Conservation (phyloP, 2,888 invertebrate species). For the Chymomyza procnemis region DNA sequence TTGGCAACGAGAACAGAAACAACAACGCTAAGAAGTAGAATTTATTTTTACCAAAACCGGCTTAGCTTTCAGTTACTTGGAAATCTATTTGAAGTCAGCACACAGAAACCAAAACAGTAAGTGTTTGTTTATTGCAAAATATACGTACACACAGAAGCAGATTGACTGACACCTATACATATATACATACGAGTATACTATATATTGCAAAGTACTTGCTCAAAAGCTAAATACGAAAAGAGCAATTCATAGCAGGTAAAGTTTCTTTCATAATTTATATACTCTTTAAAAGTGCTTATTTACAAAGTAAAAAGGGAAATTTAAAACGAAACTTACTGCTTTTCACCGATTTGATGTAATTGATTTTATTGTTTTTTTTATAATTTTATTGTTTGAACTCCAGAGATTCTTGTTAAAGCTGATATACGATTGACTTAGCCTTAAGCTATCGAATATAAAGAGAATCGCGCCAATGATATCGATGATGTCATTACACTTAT, state of each 20-base stretch:
- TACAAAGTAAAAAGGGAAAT: no score
- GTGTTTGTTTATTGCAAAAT: constrained; percentile 65
- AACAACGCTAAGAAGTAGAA: constrained; percentile 19
- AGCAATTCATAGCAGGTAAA: constrained; percentile 39
- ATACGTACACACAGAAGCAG: constrained; percentile 11
- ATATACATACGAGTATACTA: constrained; percentile 5
- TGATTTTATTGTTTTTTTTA: no score
- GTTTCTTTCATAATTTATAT: constrained; percentile 1
- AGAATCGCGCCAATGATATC: no score
- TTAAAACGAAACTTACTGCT: no score
- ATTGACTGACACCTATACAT: constrained; percentile 22
- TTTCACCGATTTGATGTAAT: no score
- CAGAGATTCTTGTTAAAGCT: no score
- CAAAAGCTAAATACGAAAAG: constrained; percentile 16
- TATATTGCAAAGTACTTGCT: constrained; percentile 27
- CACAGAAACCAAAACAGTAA: constrained; percentile 21
- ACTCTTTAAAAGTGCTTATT: background rate
- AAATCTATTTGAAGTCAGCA: constrained; percentile 46
- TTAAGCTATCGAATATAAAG: background rate
- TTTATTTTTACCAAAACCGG: constrained; percentile 50
- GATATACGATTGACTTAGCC: no score
- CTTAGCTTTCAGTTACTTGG: constrained; percentile 60
- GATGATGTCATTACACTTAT: no score
- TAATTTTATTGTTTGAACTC: no score
- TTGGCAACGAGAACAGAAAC: constrained; percentile 36